These are phyloP conservation scores for Drosophila buzzatii DNA, from an alignment of 2,888 invertebrate species.

Conservation along the genomic window DNA sequence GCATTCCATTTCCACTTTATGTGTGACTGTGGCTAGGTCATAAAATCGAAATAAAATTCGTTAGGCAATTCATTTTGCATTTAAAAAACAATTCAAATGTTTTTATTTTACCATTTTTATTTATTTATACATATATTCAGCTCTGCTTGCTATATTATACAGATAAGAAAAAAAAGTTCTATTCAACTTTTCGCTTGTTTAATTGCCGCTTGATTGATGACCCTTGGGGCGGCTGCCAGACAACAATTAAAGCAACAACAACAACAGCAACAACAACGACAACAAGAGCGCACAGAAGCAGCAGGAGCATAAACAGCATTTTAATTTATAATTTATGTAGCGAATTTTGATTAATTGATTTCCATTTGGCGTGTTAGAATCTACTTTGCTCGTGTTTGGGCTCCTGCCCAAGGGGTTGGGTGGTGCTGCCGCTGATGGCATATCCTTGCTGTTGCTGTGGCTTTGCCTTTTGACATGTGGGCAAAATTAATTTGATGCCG, in stretches of 20 bases:
- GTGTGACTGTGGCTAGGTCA: constrained; percentile 4
- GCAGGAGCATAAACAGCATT: constrained; percentile 50
- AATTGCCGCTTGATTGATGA: constrained; percentile 73
- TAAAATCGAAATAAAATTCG: constrained; percentile 42
- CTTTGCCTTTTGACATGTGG: constrained; percentile 73
- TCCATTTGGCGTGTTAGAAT: constrained; percentile 61
- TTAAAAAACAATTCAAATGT: constrained; percentile 56
- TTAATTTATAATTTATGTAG: constrained; percentile 80
- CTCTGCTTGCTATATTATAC: constrained; percentile 1
- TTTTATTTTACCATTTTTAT: constrained; percentile 1
- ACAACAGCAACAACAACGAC: background rate
- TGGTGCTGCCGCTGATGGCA: background rate
- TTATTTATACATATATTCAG: constrained; percentile 21
- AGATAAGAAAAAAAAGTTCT: constrained; percentile 7
- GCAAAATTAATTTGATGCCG: constrained; percentile 56
- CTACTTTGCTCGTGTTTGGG: background rate
- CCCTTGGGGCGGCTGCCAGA: constrained; percentile 39
- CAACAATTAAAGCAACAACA: constrained; percentile 25
- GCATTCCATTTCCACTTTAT: background rate
- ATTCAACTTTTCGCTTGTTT: constrained; percentile 33
- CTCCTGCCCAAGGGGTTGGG: background rate
- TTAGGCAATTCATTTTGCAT: background rate
- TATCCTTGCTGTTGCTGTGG: constrained; percentile 40
- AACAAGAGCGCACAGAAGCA: background rate
- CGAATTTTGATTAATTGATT: constrained; percentile 76